Evolutionary conservation across 53 echinoderm and acorn worm species (phyloP).

Genomic region (Glandiceps talaboti): DNA sequence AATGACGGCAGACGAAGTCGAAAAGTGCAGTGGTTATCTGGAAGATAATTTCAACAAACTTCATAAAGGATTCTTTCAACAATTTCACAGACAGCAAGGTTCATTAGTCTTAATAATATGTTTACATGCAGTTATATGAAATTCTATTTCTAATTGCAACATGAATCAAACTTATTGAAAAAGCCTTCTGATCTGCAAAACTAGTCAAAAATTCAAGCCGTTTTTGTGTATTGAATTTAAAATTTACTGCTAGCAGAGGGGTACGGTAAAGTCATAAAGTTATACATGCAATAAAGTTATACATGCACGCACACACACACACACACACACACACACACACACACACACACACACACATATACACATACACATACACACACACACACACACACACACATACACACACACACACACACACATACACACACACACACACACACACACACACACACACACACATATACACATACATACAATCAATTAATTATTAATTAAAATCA

Average conservation of each 20-base stretch:
- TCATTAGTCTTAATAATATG: too few relatives aligned
- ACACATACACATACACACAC: background rate
- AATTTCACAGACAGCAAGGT: too few relatives aligned
- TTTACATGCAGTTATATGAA: background rate
- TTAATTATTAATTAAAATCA: too few relatives aligned
- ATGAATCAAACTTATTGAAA: too few relatives aligned
- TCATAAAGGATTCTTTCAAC: background rate
- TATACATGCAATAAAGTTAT: background rate
- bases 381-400: background rate
- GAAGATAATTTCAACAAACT: background rate
- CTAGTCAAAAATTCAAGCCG: too few relatives aligned
- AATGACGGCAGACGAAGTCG: slow-evolving; percentile 79
- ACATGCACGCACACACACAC: background rate
- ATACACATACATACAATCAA: background rate
- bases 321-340: background rate
- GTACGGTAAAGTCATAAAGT: too few relatives aligned
- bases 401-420: background rate
- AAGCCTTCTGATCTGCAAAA: too few relatives aligned
- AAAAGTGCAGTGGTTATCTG: slow-evolving; percentile 97
- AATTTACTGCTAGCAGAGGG: too few relatives aligned
- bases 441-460: background rate
- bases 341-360: background rate
- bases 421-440: background rate
- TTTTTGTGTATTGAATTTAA: too few relatives aligned
- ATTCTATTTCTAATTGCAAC: background rate